Evolutionary conservation across 2,113 vertebrate genomes (phyloP).

Genomic region (Copsychus sechellarum): DNA sequence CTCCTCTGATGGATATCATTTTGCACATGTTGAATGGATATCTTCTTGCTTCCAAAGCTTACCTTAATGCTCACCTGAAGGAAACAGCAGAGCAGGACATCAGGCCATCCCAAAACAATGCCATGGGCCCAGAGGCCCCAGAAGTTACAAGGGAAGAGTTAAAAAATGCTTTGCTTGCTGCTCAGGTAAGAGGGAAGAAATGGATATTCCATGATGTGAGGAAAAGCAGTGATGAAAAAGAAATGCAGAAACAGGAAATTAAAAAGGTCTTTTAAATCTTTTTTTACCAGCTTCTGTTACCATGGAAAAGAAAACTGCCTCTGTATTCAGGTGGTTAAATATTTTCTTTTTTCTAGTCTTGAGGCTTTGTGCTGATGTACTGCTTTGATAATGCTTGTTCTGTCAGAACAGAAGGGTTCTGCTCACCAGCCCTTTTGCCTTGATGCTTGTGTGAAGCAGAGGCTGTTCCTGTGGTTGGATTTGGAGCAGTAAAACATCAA

Average conservation of each 20-base stretch:
- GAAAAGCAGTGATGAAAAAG: not conserved
- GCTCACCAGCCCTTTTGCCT: not conserved
- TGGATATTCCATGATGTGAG: not conserved
- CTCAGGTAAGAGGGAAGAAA: constrained; percentile 82
- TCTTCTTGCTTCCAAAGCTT: constrained; percentile 94
- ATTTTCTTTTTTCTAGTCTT: not conserved
- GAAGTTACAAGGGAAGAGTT: constrained; percentile 97
- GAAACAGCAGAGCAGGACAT: constrained; percentile 94
- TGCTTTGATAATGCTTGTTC: not conserved
- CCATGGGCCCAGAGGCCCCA: constrained; percentile 85
- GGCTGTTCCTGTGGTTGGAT: not conserved
- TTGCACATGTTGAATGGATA: constrained; percentile 97
- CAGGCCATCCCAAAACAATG: constrained; percentile 83
- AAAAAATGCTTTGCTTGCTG: constrained; percentile 93
- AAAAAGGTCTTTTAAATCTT: not conserved
- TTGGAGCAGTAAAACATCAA: not conserved
- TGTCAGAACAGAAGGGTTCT: not conserved
- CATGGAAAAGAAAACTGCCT: not conserved
- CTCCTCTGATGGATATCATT: constrained; percentile 95
- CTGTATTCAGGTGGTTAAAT: not conserved
- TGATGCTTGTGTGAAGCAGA: not conserved
- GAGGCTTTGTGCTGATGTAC: not conserved
- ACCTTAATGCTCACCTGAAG: constrained; percentile 92
- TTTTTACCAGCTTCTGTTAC: not conserved
- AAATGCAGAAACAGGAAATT: not conserved